Base-by-base conservation (phyloP, 1,140 invertebrate genomes). In the Atta cephalotes region DNA sequence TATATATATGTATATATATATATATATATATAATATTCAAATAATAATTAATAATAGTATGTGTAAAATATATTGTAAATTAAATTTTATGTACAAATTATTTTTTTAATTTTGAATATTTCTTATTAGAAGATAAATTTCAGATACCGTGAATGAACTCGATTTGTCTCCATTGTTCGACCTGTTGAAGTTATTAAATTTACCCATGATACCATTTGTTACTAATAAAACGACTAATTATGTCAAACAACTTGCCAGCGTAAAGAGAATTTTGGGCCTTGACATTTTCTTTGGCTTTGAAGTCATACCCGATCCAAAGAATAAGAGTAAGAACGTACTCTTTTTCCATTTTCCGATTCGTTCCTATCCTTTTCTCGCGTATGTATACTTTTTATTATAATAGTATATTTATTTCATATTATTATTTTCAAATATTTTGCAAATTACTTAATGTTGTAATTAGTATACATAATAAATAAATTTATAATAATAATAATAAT, bases 261-360 rank as follows among this genome's bases (percentile, higher is more conserved):
- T 97, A 1, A 97, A 97, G 88, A 96, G 95, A 84, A 92, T 96
- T 53, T 92, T 97, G 1, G 96, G 96, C 16, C 96, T 96, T 94
- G 97, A 97, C 87, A 92, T 97, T 1, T 96, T 97, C 1, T 96
- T 97, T 80, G 97, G 97, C 0, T 96, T 97, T 70, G 96, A 96
- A 82, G 96, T 97, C n/a, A 96, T 96, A 90, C 95, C 96, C 0
- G 97, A 97, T 95, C 96, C 97, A 0, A 96, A 95, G 72, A 97
- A 97, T 90, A 96, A 96, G 3, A 96, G 96, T 3, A 92, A 96
- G 1, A 97, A 97, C 92, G 94, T 96, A 70, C 95, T 97, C 39
- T 95, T 96, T 6, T 93, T 97, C 82, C 97, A 97, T 65, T 95
- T 96, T 21, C 97, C 97, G 1, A 95, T 96, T 88, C 95, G 94